Percentiles rank a stretch among this genome's conserved stretches.
phyloP scores from a whole-genome alignment of 2,888 invertebrate genomes.

The Acanthococcus lagerstroemiae region DNA sequence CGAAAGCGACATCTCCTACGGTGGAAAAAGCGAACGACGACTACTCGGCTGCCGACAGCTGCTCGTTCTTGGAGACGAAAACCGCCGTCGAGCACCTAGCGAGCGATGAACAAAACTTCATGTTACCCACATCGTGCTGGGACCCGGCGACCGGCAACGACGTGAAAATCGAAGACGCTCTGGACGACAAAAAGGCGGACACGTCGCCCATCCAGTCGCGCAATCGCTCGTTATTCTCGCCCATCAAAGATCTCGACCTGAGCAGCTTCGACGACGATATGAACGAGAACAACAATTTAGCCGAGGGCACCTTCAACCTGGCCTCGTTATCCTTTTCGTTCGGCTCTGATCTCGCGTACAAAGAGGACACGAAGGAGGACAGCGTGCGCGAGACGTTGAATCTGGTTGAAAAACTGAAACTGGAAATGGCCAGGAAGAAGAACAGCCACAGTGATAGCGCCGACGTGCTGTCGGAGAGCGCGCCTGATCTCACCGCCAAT shows the following conservation, averaged over 20 bases:
- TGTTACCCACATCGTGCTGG: not conserved
- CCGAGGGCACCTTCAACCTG: not conserved
- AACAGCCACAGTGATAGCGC: not conserved
- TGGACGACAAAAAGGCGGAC: not conserved
- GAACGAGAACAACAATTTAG: conserved; percentile 5
- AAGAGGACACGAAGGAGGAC: conserved; percentile 71
- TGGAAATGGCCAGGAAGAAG: conserved; percentile 45
- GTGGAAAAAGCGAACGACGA: not conserved
- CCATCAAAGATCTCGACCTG: not conserved
- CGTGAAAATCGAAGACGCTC: not conserved
- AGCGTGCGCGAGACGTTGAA: conserved; percentile 73
- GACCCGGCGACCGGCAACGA: conserved; percentile 9
- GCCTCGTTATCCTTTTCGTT: conserved; percentile 41
- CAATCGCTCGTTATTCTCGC: conserved; percentile 6
- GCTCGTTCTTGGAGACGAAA: conserved; percentile 62
- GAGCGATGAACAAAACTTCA: conserved; percentile 12
- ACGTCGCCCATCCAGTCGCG: not conserved
- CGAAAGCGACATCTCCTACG: not conserved
- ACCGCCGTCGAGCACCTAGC: conserved; percentile 42
- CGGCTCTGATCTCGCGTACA: conserved; percentile 56
- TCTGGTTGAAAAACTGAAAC: conserved; percentile 70
- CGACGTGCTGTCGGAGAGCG: not conserved
- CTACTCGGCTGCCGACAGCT: conserved; percentile 42
- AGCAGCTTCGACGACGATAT: not conserved
- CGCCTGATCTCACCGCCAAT: not conserved